Base-by-base conservation (phyloP, 2,113 vertebrate species). In the Leucopsar rothschildi region DNA sequence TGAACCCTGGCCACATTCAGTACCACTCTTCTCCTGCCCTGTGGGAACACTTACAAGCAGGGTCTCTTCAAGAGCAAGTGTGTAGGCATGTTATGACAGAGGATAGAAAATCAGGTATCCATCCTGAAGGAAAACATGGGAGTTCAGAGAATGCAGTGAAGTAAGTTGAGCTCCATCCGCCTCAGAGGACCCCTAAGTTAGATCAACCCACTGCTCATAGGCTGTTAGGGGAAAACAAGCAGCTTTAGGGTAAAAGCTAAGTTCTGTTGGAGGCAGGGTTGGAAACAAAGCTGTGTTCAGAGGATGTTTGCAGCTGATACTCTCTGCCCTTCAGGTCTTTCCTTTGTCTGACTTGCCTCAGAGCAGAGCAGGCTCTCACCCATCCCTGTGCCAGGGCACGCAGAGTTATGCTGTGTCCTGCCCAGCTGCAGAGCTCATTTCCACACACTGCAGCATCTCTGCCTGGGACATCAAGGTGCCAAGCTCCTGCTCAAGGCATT, bases 341-440 rank as follows among this genome's bases (percentile, higher is more conserved):
- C 37, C 14, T 63, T 12, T 45, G 59, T 63, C 39, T 66, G 52
- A 33, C 15, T 33, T 42, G 7, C 1, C 2, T 21, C 1, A 2
- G 45, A 56, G 33, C 2, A 3, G 28, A 42, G 19, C 20, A 79
- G 25, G 24, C 47, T 65, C 35, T 60, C 39, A 21, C 50, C 39
- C 15, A 59, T 27, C 12, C 37, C 16, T 70, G 29, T 82, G 47
- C 42, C 39, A 37, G 22, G 15, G 22, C 40, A 49, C 59, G 50
- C 47, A 57, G 49, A 73, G n/a, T 25, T n/a, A 15, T 1, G 1
- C 40, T 0, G 0, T 12, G 5, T 60, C 29, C 50, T 83, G 27
- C 56, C 4, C 9, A 15, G 4, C 31, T 27, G 18, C 59, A 76
- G 49, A 86, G 28, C 49, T 50, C 8, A 1, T 57, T 70, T 82